Percentiles rank a stretch among this genome's conserved stretches.
Evolutionary conservation across 1,140 invertebrate genomes (phyloP).

Genomic region (Brachionus paranguensis): DNA sequence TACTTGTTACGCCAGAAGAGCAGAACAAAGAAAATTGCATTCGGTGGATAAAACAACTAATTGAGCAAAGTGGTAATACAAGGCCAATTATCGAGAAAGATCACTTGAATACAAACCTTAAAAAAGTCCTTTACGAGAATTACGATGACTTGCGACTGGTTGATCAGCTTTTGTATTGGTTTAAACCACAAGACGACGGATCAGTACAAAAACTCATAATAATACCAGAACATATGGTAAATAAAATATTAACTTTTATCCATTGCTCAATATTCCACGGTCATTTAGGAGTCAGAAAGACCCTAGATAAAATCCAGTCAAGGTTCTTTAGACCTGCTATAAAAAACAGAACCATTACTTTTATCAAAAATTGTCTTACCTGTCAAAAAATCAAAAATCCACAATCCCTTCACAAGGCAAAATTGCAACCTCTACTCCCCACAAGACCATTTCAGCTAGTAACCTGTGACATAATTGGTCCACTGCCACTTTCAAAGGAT

Average conservation of each 20-base stretch:
- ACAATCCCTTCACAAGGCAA: neutral
- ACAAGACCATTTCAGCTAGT: neutral
- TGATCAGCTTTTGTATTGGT: neutral
- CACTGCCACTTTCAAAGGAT: slow-evolving; percentile 41
- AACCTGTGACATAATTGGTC: slow-evolving; percentile 42
- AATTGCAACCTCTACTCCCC: neutral
- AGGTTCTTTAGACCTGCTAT: slow-evolving; percentile 2
- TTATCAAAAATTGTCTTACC: neutral
- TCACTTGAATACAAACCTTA: neutral
- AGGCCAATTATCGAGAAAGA: neutral
- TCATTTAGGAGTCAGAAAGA: neutral
- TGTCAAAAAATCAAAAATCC: slow-evolving; percentile 31
- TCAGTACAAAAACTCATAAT: neutral
- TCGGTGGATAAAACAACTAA: neutral
- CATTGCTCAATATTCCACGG: slow-evolving; percentile 8
- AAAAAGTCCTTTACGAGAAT: neutral
- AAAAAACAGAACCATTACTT: neutral
- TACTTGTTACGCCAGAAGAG: neutral
- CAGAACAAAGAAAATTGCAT: neutral
- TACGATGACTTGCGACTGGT: neutral
- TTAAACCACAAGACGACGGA: neutral
- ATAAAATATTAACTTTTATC: neutral
- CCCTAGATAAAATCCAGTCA: neutral
- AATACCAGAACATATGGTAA: neutral
- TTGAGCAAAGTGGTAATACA: neutral